Percentiles rank a stretch among this genome's conserved stretches.
Conservation (phyloP, 2,797 vertebrate genomes). For the Acridotheres tristis region DNA sequence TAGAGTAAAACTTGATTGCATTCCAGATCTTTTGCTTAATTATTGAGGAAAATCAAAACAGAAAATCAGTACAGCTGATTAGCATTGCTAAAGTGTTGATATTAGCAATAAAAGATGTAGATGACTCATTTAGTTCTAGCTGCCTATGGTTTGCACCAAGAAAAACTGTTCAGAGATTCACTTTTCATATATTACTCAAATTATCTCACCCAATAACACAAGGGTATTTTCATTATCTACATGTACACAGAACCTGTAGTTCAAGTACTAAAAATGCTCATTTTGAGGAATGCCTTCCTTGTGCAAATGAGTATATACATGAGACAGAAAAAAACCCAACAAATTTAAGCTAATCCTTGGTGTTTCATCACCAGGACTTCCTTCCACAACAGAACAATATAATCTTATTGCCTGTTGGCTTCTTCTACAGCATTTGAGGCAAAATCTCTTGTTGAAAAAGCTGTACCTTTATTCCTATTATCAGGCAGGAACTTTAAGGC, state of each 20-base stretch:
- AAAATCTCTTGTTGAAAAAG: background rate
- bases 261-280: background rate
- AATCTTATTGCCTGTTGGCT: background rate
- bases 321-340: background rate
- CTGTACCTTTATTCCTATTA: background rate
- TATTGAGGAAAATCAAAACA: conserved; percentile 80
- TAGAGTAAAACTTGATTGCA: conserved; percentile 79
- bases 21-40: conserved; percentile 77
- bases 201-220: background rate
- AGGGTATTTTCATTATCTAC: background rate
- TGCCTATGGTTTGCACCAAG: background rate
- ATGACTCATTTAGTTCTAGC: conserved; percentile 71
- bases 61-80: conserved; percentile 80
- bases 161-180: background rate
- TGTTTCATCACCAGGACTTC: background rate
- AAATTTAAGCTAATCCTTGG: background rate
- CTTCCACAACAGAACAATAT: background rate
- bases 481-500: background rate
- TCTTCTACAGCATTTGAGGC: background rate
- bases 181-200: background rate
- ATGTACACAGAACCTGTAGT: background rate
- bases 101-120: conserved; percentile 65
- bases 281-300: background rate
- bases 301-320: background rate
- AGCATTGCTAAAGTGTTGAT: conserved; percentile 75